These are phyloP conservation scores for Priocnemis perturbator DNA, from an alignment of 2,888 invertebrate genomes.

Conservation along the genomic window DNA sequence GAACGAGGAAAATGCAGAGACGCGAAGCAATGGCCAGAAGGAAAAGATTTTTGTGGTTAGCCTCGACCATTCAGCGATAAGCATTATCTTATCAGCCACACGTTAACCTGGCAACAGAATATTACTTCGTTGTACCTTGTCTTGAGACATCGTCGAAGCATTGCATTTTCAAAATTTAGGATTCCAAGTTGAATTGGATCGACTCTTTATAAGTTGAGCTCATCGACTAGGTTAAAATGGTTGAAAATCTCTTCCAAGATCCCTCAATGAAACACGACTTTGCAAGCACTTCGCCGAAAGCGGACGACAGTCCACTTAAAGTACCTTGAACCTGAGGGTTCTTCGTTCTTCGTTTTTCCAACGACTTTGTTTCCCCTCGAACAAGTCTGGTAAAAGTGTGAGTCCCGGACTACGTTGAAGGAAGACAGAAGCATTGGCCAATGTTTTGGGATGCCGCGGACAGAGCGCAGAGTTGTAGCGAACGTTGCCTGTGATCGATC, in stretches of 20 bases:
- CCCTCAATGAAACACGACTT: slow-evolving; percentile 44
- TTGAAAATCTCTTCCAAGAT: slow-evolving; percentile 12
- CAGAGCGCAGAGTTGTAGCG: too few species aligned
- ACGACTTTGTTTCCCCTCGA: slow-evolving; percentile 31
- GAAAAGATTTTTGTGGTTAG: slow-evolving; percentile 30
- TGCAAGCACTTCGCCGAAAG: slow-evolving; percentile 41
- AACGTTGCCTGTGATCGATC: too few species aligned
- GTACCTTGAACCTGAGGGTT: slow-evolving; percentile 12
- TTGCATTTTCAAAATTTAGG: neutral
- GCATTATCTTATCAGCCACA: slow-evolving; percentile 57
- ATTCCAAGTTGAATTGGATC: too few species aligned
- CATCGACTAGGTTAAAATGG: too few species aligned
- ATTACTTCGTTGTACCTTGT: neutral
- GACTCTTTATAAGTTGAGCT: too few species aligned
- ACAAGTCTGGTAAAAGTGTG: too few species aligned
- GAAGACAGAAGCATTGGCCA: too few species aligned
- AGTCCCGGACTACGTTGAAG: too few species aligned
- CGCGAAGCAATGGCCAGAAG: neutral
- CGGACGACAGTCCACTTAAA: slow-evolving; percentile 38
- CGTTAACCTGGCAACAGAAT: slow-evolving; percentile 2
- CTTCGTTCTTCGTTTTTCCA: neutral
- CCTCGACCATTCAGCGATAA: slow-evolving; percentile 42
- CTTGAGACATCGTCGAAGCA: slow-evolving; percentile 29
- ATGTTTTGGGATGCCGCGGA: too few species aligned
- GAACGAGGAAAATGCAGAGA: too few species aligned